Evolutionary conservation across 2,797 vertebrate species (phyloP), one percentile per base, ranked within the genome.

Genomic region (Australoheros facetus): DNA sequence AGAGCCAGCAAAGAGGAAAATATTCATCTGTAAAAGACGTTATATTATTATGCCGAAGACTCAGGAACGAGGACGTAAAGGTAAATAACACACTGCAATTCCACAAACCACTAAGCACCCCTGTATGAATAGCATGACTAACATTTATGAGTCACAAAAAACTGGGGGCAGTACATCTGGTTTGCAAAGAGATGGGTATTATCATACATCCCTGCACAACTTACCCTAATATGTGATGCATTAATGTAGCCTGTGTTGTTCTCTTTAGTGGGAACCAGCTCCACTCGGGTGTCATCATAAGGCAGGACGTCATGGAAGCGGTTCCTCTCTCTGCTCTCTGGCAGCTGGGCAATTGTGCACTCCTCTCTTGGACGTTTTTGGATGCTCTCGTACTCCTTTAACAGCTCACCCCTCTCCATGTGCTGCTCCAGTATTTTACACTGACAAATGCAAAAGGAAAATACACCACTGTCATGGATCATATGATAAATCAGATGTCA

Each of bases 171-270:
- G 62, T 48, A 4, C 30, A 51, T 37, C 11, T 34, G 28, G 17
- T 54, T 39, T 71, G 4, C 17, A 26, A 42, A 39, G 23, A n/a
- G 42, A 21, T 21, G 39, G 17, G 48, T 8, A 51, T 28, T 45
- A 16, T 12, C 16, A 48, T 48, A 28, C 28, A 71, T n/a, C 7
- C 70, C 14, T 2, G 66, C 45, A 57, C 16, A 48, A 45, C 74
- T 34, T 45, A 83, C 81, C 32, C 48, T 97, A 56, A 99, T 92
- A 76, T 99, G 97, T 1, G 98, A 99, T 0, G 98, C 98, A 0
- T 99, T 99, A 94, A 99, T 98, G 93, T 99, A 99, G 56, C 98
- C 98, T 0, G 98, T 99, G 89, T 99, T 99, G 90, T 99, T 99
- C 87, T 99, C 98, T 92, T 99, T 99, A 60, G 97, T 99, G 83